Evolutionary conservation across 2,888 invertebrate species (phyloP).

Genomic region (Dusona sp.): DNA sequence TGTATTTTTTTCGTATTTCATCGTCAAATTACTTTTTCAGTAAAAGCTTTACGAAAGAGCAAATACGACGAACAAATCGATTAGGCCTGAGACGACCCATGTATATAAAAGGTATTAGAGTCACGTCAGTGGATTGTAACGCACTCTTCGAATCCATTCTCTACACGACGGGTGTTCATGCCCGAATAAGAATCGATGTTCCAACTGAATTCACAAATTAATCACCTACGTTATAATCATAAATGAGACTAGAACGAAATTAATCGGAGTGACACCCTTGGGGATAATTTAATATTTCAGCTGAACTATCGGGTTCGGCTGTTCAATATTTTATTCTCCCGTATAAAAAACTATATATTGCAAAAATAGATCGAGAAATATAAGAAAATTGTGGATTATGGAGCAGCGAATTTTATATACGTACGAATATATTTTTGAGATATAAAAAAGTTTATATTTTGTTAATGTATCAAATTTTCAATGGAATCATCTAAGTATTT

Average conservation of each 20-base stretch:
- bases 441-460: too few species aligned
- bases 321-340: background rate
- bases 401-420: too few species aligned
- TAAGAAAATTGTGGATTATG: too few species aligned
- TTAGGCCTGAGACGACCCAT: background rate
- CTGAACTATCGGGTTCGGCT: conserved; percentile 9
- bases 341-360: too few species aligned
- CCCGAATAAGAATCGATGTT: conserved; percentile 40
- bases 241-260: conserved; percentile 12
- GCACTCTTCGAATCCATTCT: conserved; percentile 17
- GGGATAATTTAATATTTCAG: conserved; percentile 37
- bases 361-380: too few species aligned
- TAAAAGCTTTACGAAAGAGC: background rate
- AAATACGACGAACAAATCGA: background rate
- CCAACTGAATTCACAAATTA: conserved; percentile 56
- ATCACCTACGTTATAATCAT: conserved; percentile 19
- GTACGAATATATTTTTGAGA: too few species aligned
- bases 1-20: background rate
- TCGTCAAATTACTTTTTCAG: background rate
- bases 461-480: too few species aligned
- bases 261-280: background rate
- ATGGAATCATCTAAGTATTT: too few species aligned
- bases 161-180: conserved; percentile 24
- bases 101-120: background rate
- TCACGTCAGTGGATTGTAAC: conserved; percentile 34